Percentiles rank a stretch among this genome's conserved stretches.
Evolutionary conservation across 2,797 vertebrate genomes (phyloP).

Genomic region (Anisognathus igniventris): DNA sequence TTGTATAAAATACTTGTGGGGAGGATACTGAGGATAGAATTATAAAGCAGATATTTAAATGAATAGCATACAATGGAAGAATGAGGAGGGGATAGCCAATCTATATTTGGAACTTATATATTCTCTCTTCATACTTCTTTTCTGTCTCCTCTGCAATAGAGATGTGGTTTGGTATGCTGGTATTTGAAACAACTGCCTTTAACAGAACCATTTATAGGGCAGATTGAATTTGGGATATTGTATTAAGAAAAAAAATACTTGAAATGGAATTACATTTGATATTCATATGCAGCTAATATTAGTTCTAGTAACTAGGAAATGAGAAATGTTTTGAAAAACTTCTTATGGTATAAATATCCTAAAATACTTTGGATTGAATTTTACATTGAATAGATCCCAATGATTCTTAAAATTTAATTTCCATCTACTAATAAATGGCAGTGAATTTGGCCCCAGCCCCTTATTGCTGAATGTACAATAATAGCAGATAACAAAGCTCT

Average conservation of each 20-base stretch:
- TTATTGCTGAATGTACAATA: background rate
- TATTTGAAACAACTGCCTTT: slow-evolving; percentile 44
- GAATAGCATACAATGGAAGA: background rate
- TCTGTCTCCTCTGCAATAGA: background rate
- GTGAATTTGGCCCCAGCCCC: background rate
- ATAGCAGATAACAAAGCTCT: background rate
- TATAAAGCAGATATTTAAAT: background rate
- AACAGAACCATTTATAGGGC: background rate
- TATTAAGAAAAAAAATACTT: background rate
- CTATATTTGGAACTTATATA: background rate
- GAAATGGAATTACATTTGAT: background rate
- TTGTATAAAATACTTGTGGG: background rate
- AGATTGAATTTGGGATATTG: background rate
- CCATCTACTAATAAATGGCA: background rate
- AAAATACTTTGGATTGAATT: background rate
- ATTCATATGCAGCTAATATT: background rate
- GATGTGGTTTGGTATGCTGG: background rate
- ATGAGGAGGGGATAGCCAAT: background rate
- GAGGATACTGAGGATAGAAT: background rate
- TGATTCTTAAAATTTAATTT: slow-evolving; percentile 19
- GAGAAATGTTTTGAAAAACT: slow-evolving; percentile 21
- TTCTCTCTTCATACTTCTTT: background rate
- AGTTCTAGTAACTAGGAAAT: slow-evolving; percentile 19
- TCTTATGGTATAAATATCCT: background rate
- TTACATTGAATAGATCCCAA: background rate